A percentile compares a stretch with the other conserved stretches of the same genome.
Conservation (phyloP, 1,140 invertebrate genomes). For the Pachyrhynchus sulphureomaculatus region DNA sequence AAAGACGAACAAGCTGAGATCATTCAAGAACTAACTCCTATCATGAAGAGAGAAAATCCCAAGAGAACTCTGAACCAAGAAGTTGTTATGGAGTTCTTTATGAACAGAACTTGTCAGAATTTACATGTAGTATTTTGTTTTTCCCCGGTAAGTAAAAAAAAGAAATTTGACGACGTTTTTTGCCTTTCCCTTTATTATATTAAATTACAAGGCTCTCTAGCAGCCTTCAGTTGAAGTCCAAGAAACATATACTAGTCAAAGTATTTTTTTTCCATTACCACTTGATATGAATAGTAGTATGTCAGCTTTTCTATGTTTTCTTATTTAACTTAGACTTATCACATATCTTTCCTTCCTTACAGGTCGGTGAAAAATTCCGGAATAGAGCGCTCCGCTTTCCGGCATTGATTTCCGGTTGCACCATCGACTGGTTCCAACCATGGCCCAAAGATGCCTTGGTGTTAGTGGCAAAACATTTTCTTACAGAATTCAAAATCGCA, state of each 20-base stretch:
- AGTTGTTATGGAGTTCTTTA: conserved; percentile 91
- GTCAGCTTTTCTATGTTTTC: too few relatives aligned
- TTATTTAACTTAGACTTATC: conserved; percentile 2
- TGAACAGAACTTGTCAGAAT: conserved; percentile 88
- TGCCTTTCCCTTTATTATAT: too few relatives aligned
- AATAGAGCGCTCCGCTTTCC: conserved; percentile 90
- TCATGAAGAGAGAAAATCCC: conserved; percentile 93
- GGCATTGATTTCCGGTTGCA: conserved; percentile 94
- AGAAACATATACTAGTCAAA: too few relatives aligned
- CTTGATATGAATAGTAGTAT: too few relatives aligned
- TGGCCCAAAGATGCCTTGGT: conserved; percentile 97
- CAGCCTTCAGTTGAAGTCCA: too few relatives aligned
- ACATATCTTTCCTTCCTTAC: too few relatives aligned
- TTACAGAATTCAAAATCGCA: conserved; percentile 85
- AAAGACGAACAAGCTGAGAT: conserved; percentile 96
- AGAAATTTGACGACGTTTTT: too few relatives aligned
- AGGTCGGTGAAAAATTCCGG: conserved; percentile 85
- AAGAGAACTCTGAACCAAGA: conserved; percentile 85
- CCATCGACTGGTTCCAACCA: conserved; percentile 96
- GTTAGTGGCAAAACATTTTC: conserved; percentile 88
- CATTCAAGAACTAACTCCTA: conserved; percentile 87
- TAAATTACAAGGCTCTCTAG: too few relatives aligned
- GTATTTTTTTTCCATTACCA: too few relatives aligned
- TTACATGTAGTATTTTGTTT: conserved; percentile 95
- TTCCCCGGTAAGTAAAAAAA: conserved; percentile 81